Evolutionary conservation across 2,888 invertebrate genomes (phyloP), one percentile per base, ranked within the genome.

Genomic region (Sinodicranocentrus sp.): DNA sequence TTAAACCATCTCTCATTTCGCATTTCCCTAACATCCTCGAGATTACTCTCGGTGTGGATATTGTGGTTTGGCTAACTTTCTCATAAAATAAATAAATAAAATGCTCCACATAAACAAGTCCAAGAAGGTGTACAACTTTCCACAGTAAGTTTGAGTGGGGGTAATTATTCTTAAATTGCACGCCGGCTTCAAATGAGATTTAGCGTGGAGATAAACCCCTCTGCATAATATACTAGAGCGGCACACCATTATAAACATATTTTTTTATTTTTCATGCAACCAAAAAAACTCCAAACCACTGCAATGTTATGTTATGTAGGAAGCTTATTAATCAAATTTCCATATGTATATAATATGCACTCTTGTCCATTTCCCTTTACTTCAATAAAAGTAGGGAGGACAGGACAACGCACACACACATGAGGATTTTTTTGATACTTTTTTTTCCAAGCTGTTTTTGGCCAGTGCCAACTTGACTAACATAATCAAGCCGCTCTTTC

Each of bases 101-200:
- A 57, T 48, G 15, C 17, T n/a, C n/a, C 17, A 48, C 15, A 57
- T 57, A 28, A n/a, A 33, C 28, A 61, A 61, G 33, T 59, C 15
- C 21, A 52, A 19, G 61, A 15, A 28, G 3, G 61, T 28, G 61
- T 61, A 61, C 28, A 33, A 57, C 21, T 25, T 57, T 15, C 19
- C 28, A 28, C 26, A 28, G 28, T 63, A 70, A 61, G 70, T 78
- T 71, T 78, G 83, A 57, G 44, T 70, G 76, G 8, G 68, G 84
- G 85, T 88, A 88, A 88, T 88, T 88, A 88, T 87, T 83, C 80
- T 61, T 72, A 88, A 88, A 88, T 88, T 88, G 87, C 86, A 86
- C 86, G 85, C 86, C 86, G 86, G 87, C 86, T 85, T 87, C 88
- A 86, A 88, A 88, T 87, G 86, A 87, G 88, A 88, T 88, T 88